phyloP scores from a whole-genome alignment of 2,888 invertebrate species.

The Spodoptera picta region DNA sequence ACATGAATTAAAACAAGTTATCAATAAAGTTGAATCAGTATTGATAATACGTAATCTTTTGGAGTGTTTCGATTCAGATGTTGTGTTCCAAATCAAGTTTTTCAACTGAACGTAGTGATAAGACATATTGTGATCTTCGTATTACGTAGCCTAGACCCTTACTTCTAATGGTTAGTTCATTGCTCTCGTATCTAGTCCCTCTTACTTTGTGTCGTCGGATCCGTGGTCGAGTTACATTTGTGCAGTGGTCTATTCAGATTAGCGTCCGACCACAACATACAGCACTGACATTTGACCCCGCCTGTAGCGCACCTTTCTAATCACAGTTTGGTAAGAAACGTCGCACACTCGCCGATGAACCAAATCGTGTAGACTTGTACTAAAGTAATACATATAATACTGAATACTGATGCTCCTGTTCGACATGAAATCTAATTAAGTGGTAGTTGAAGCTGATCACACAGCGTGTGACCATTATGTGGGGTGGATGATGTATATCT shows the following conservation, averaged over 20 bases:
- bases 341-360: background rate
- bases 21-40: too few relatives aligned
- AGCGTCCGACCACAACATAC: constrained; percentile 50
- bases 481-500: constrained; percentile 4
- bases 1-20: too few relatives aligned
- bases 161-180: constrained; percentile 5
- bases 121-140: too few relatives aligned
- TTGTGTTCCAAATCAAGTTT: too few relatives aligned
- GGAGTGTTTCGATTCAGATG: too few relatives aligned
- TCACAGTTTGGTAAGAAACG: constrained; percentile 20
- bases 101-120: too few relatives aligned
- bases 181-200: constrained; percentile 18
- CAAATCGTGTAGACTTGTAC: background rate
- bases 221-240: constrained; percentile 50
- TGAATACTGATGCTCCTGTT: too few relatives aligned
- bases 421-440: too few relatives aligned
- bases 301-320: constrained; percentile 52
- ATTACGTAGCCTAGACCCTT: too few relatives aligned
- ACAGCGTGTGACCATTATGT: constrained; percentile 8
- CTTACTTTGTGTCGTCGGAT: constrained; percentile 25
- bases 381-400: too few relatives aligned
- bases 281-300: constrained; percentile 56
- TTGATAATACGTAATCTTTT: too few relatives aligned
- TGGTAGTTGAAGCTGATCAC: background rate
- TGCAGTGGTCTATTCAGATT: constrained; percentile 55